Evolutionary conservation across 2,888 invertebrate species (phyloP), one percentile per base, ranked within the genome.

Genomic region (Baccha elongata): DNA sequence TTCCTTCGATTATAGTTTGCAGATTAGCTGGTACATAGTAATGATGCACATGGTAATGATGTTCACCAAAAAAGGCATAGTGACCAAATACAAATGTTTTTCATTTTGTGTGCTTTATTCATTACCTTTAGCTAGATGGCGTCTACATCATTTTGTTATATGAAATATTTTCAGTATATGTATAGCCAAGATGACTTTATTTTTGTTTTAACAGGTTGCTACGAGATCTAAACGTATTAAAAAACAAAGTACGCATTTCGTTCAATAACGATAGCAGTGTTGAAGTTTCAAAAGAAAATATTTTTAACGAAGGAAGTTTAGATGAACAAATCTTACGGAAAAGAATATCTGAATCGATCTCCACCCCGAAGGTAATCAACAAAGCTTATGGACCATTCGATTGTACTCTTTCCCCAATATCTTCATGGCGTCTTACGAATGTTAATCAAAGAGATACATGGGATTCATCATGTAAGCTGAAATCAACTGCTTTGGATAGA

Each of bases 251-350:
- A 4, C 86, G 88, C 2, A 85, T 84, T 11, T 89, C 89, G 1
- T 89, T 87, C 23, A 89, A 89, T 68, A 87, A 88, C 29, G 87
- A 89, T 64, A 89, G 89, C 1, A 89, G 89, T 68, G 85, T 88
- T 17, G 90, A 90, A 78, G 89, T 87, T 17, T 87, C 87, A 58
- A 85, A 75, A 11, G 48, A 32, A 5, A 74, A 69, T 23, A 44
- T 85, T 32, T 37, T 62, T 2, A 68, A 44, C 21, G 10, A 13
- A 2, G 8, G 32, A 11, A 50, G 29, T 1, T 11, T 11, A n/a
- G 37, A 52, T 2, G 40, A 40, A 0, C 26, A 32, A n/a, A 1
- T n/a, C 4, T n/a, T 19, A 8, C 19, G 29, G 10, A 60, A 19
- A 19, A 29, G 60, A 8, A 60, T 2, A 32, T 55, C 55, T 4